A percentile compares a stretch with the other conserved stretches of the same genome.
phyloP scores from a whole-genome alignment of 2,888 invertebrate genomes.

The Trissolcus japonicus region DNA sequence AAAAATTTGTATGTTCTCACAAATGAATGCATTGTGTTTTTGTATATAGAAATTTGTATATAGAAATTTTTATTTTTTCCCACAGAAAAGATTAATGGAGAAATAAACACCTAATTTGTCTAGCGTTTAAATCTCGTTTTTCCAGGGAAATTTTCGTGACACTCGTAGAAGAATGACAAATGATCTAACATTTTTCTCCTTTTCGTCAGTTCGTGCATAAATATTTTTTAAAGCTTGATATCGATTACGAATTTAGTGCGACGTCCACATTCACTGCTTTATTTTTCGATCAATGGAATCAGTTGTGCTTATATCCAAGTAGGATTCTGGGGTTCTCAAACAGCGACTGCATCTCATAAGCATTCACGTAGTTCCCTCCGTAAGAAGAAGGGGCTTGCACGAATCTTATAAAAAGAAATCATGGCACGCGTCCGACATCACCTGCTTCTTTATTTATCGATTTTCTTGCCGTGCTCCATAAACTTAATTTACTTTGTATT shows the following conservation, averaged over 20 bases:
- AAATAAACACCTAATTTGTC: too few species aligned
- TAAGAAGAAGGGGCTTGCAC: slow-evolving; percentile 61
- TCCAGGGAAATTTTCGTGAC: too few species aligned
- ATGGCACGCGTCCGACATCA: slow-evolving; percentile 72
- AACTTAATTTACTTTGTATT: slow-evolving; percentile 29
- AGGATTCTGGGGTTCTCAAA: slow-evolving; percentile 34
- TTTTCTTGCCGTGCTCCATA: slow-evolving; percentile 56
- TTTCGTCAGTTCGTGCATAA: too few species aligned
- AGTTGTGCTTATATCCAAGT: slow-evolving; percentile 17
- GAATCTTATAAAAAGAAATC: slow-evolving; percentile 65
- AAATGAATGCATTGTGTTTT: too few species aligned
- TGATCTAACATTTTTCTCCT: too few species aligned
- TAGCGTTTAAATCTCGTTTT: too few species aligned
- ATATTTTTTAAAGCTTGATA: too few species aligned
- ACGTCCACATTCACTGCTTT: background rate
- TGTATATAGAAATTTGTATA: background rate
- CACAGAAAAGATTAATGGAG: background rate
- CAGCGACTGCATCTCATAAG: slow-evolving; percentile 51
- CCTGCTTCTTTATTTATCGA: slow-evolving; percentile 71
- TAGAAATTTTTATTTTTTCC: too few species aligned
- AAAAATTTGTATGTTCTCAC: too few species aligned
- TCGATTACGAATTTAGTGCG: too few species aligned
- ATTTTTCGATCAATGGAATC: slow-evolving; percentile 28
- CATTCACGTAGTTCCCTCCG: slow-evolving; percentile 48
- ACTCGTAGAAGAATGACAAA: too few species aligned